phyloP scores from a whole-genome alignment of 2,888 invertebrate genomes.

The Eupithecia subfuscata region DNA sequence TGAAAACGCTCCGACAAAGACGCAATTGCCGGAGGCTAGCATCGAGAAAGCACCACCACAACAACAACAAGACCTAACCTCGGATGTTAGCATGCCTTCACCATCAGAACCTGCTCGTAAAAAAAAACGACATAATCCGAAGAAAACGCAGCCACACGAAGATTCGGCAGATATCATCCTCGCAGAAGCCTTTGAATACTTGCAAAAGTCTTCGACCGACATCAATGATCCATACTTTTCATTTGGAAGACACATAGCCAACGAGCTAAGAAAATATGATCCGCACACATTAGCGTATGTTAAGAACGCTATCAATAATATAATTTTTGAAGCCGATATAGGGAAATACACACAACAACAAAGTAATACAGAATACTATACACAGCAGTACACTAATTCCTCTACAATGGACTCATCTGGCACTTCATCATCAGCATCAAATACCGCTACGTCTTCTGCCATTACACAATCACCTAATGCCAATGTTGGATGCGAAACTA shows the following conservation, averaged over 20 bases:
- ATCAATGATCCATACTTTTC: slow-evolving; percentile 10
- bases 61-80: slow-evolving; percentile 20
- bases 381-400: slow-evolving; percentile 27
- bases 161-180: too few species aligned
- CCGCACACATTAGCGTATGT: slow-evolving; percentile 14
- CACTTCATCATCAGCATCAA: slow-evolving; percentile 26
- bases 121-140: too few species aligned
- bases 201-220: slow-evolving; percentile 16
- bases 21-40: slow-evolving; percentile 13
- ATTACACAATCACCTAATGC: slow-evolving; percentile 14
- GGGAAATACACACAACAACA: slow-evolving; percentile 18
- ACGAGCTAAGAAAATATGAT: slow-evolving; percentile 10
- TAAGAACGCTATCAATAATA: slow-evolving; percentile 17
- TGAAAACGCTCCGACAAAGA: slow-evolving; percentile 7
- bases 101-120: slow-evolving; percentile 15
- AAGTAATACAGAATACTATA: slow-evolving; percentile 32
- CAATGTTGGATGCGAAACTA: slow-evolving; percentile 10
- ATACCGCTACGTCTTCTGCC: slow-evolving; percentile 20
- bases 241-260: slow-evolving; percentile 16
- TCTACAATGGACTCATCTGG: slow-evolving; percentile 26
- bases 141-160: too few species aligned
- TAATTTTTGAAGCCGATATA: slow-evolving; percentile 17
- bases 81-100: slow-evolving; percentile 14
- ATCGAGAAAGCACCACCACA: slow-evolving; percentile 19
- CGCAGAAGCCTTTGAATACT: slow-evolving; percentile 9